Conservation (phyloP, 2,888 invertebrate species). For the Polietes domitor region DNA sequence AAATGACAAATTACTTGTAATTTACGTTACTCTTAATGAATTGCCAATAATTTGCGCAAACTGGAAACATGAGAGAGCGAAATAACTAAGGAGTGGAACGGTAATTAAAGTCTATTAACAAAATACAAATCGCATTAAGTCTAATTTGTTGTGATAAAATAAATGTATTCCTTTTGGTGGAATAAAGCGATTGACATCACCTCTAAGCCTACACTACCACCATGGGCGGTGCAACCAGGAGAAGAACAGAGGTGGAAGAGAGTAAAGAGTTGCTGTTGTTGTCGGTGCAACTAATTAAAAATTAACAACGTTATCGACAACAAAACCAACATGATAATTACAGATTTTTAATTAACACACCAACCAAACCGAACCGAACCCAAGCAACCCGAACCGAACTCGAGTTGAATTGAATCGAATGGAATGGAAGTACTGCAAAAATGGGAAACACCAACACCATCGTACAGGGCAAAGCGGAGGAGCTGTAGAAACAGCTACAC, state of each 20-base stretch:
- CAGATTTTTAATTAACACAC: conserved; percentile 65
- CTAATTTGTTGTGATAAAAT: conserved; percentile 51
- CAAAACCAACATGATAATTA: conserved; percentile 66
- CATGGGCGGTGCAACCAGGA: background rate
- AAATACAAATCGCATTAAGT: conserved; percentile 47
- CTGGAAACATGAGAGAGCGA: background rate
- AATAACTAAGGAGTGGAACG: conserved; percentile 23
- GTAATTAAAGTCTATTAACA: conserved; percentile 53
- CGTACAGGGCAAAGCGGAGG: background rate
- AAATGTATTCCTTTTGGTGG: conserved; percentile 7
- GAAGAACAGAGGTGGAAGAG: conserved; percentile 32
- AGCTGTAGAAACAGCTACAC: background rate
- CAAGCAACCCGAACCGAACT: conserved; percentile 27
- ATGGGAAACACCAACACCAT: background rate
- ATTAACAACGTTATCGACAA: conserved; percentile 66
- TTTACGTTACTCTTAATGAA: conserved; percentile 60
- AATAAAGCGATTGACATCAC: background rate
- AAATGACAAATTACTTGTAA: conserved; percentile 64
- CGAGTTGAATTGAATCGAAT: background rate
- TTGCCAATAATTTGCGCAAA: conserved; percentile 44
- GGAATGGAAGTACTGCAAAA: conserved; percentile 6
- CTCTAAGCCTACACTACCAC: conserved; percentile 1
- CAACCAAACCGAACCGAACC: conserved; percentile 32
- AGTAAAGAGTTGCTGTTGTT: conserved; percentile 29
- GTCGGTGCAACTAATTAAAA: conserved; percentile 65